phyloP scores from a whole-genome alignment of 2,797 vertebrate genomes.

The Cuniculus paca region DNA sequence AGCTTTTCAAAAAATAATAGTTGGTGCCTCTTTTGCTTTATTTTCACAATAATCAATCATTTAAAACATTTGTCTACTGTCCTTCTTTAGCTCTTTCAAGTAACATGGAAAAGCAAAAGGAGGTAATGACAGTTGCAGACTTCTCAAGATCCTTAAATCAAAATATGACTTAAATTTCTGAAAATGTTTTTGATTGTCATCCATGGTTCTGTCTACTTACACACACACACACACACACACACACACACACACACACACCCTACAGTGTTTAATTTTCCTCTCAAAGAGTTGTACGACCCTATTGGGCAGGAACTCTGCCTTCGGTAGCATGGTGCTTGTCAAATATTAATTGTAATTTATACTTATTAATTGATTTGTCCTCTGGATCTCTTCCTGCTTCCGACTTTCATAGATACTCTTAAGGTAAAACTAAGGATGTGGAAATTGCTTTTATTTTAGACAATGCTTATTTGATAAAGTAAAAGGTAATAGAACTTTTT shows the following conservation, averaged over 20 bases:
- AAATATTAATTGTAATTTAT: slow-evolving; percentile 65
- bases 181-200: slow-evolving; percentile 28
- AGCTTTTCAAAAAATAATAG: slow-evolving; percentile 72
- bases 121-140: neutral
- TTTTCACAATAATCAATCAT: neutral
- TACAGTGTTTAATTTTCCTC: neutral
- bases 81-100: neutral
- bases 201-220: neutral
- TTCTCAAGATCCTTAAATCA: slow-evolving; percentile 52
- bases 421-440: neutral
- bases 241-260: neutral
- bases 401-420: neutral
- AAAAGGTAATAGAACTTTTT: slow-evolving; percentile 46
- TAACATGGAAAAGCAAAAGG: neutral
- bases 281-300: neutral
- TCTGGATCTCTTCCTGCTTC: neutral
- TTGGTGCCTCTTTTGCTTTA: slow-evolving; percentile 40
- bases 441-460: slow-evolving; percentile 44
- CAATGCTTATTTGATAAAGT: slow-evolving; percentile 25
- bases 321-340: neutral
- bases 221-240: too few species aligned
- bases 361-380: slow-evolving; percentile 70
- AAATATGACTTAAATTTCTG: slow-evolving; percentile 49
- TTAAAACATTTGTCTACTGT: neutral
- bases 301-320: neutral